phyloP scores from a whole-genome alignment of 2,888 invertebrate genomes.

The Cistogaster globosa region DNA sequence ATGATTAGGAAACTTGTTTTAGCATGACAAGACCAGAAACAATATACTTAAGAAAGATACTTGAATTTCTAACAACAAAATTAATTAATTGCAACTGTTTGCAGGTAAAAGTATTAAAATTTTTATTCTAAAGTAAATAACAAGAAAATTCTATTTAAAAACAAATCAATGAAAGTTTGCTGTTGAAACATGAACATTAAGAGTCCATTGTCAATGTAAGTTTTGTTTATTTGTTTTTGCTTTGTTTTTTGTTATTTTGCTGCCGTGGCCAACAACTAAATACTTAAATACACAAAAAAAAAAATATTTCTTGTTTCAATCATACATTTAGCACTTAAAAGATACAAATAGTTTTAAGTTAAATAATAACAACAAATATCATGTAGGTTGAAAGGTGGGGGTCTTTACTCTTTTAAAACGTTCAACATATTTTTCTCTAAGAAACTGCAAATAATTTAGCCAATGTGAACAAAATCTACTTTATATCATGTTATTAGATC shows the following conservation, averaged over 20 bases:
- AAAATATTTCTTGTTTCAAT: conserved; percentile 33
- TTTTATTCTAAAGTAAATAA: conserved; percentile 36
- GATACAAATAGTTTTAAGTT: conserved; percentile 43
- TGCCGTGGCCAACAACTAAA: conserved; percentile 36
- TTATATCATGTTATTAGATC: conserved; percentile 69
- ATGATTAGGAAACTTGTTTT: conserved; percentile 22
- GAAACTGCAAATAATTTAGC: neutral
- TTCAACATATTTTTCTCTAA: conserved; percentile 40
- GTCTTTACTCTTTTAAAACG: conserved; percentile 57
- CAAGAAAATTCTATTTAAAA: conserved; percentile 49
- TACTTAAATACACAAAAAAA: neutral
- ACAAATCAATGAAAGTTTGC: conserved; percentile 68
- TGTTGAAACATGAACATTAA: conserved; percentile 59
- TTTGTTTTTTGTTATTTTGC: conserved; percentile 13
- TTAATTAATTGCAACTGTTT: conserved; percentile 14
- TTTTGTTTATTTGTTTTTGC: conserved; percentile 11
- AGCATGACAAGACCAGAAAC: conserved; percentile 26
- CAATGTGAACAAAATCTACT: conserved; percentile 34
- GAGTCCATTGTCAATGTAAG: conserved; percentile 69
- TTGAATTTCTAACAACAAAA: conserved; percentile 17
- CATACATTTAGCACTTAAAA: conserved; percentile 55
- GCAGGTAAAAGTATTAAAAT: conserved; percentile 45
- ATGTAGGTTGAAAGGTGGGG: conserved; percentile 71
- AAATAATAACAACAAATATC: conserved; percentile 44
- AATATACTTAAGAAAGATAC: conserved; percentile 58